These are phyloP conservation scores for Drosophila hydei DNA, from an alignment of 1,140 invertebrate genomes.

Conservation along the genomic window DNA sequence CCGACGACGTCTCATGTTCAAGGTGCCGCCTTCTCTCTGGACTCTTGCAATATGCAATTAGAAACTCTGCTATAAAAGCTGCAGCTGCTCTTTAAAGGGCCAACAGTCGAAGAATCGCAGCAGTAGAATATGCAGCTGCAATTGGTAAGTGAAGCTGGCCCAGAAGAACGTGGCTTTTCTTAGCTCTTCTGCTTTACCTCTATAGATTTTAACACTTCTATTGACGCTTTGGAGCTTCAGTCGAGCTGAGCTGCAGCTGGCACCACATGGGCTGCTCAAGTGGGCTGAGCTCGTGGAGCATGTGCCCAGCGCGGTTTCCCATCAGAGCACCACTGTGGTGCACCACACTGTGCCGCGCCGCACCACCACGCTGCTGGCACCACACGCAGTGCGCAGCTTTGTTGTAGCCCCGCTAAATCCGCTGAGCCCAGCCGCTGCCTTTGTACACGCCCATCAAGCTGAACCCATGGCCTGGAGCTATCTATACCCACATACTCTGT, in stretches of 20 bases:
- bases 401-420: constrained; percentile 5
- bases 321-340: constrained; percentile 85
- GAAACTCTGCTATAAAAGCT: constrained; percentile 58
- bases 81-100: constrained; percentile 10
- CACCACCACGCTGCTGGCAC: constrained; percentile 28
- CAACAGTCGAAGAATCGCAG: constrained; percentile 12
- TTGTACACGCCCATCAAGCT: constrained; percentile 9
- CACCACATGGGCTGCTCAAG: constrained; percentile 25
- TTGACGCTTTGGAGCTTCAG: constrained; percentile 21
- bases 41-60: constrained; percentile 37
- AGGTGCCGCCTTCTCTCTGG: not conserved
- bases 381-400: constrained; percentile 22
- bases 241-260: constrained; percentile 18
- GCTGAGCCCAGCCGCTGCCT: constrained; percentile 9
- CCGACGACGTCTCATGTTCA: not conserved
- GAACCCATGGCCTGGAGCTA: constrained; percentile 15
- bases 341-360: constrained; percentile 52
- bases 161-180: not conserved
- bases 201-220: constrained; percentile 12
- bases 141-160: constrained; percentile 18
- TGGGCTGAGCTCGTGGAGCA: constrained; percentile 54
- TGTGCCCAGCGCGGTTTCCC: constrained; percentile 74
- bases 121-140: constrained; percentile 47
- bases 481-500: constrained; percentile 3
- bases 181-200: not conserved